Conservation (phyloP, 2,797 vertebrate species). For the Tinamus major region DNA sequence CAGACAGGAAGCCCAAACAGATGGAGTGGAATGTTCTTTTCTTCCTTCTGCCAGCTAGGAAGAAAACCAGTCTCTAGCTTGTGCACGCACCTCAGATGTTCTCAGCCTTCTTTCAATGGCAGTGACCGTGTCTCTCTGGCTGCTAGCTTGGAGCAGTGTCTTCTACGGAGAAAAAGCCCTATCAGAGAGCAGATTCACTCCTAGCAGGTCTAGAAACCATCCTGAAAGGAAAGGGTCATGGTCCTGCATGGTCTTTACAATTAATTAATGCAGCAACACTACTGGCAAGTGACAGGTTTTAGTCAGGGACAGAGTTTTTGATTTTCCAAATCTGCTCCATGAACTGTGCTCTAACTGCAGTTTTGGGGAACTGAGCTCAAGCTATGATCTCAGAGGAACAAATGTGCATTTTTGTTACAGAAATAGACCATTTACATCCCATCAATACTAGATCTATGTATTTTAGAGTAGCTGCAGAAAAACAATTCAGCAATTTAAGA, state of each 20-base stretch:
- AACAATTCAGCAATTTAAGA: not conserved
- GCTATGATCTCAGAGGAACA: not conserved
- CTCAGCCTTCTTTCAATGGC: not conserved
- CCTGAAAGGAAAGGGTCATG: not conserved
- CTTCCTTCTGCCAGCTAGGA: not conserved
- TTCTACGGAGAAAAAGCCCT: not conserved
- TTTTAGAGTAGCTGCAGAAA: not conserved
- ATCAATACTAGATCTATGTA: not conserved
- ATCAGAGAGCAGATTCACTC: not conserved
- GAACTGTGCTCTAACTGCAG: not conserved
- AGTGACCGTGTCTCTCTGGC: not conserved
- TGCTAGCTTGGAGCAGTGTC: not conserved
- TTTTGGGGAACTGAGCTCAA: not conserved
- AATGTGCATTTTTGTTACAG: not conserved
- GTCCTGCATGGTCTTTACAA: not conserved
- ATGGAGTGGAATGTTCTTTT: not conserved
- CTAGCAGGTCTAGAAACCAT: not conserved
- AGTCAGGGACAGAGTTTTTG: not conserved
- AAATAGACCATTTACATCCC: not conserved
- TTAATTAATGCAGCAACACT: not conserved
- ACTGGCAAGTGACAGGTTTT: not conserved
- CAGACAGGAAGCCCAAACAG: not conserved
- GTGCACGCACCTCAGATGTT: not conserved
- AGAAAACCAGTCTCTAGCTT: not conserved
- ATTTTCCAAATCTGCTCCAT: not conserved